phyloP scores from a whole-genome alignment of 2,797 vertebrate species.

The Zalophus californianus region DNA sequence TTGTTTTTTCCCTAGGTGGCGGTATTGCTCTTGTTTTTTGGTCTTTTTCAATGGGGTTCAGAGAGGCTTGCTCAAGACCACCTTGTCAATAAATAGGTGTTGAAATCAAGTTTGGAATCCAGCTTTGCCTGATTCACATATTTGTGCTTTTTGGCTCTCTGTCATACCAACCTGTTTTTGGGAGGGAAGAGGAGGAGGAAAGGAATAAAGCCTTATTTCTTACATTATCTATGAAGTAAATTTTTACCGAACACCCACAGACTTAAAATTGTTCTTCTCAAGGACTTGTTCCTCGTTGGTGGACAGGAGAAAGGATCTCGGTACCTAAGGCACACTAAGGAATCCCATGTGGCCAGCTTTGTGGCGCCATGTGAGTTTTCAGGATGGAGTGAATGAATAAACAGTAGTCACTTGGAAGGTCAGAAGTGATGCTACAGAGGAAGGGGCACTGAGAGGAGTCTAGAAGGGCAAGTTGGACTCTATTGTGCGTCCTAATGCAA shows the following conservation, averaged over 20 bases:
- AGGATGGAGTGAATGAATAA: not conserved
- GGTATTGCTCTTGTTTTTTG: not conserved
- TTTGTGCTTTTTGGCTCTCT: not conserved
- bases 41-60: not conserved
- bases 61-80: not conserved
- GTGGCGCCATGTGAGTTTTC: not conserved
- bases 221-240: not conserved
- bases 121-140: not conserved
- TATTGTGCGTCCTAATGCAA: fast-evolving
- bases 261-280: not conserved
- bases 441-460: not conserved
- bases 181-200: not conserved
- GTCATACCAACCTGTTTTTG: not conserved
- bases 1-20: not conserved
- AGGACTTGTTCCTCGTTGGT: not conserved
- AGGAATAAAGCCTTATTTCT: not conserved
- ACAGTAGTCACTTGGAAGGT: not conserved
- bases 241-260: not conserved
- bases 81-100: not conserved
- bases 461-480: not conserved
- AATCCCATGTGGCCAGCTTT: not conserved
- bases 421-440: not conserved
- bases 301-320: not conserved
- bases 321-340: not conserved
- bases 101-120: not conserved